Percentiles rank a stretch among this genome's conserved stretches.
phyloP scores from a whole-genome alignment of 2,797 vertebrate genomes.

The Paramormyrops hopkinsi region DNA sequence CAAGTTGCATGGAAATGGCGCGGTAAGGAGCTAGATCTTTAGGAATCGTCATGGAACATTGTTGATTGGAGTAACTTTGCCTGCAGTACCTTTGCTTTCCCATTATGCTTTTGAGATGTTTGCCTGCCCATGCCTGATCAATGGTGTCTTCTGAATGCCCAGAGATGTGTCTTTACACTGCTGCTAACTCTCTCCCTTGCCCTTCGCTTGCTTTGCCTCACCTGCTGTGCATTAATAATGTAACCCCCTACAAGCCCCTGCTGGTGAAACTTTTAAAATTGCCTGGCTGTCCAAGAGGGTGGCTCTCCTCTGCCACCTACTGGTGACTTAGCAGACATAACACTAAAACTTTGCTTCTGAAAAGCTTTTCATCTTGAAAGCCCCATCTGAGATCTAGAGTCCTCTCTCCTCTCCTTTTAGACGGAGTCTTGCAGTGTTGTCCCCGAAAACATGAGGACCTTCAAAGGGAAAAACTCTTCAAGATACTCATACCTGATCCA shows the following conservation, averaged over 20 bases:
- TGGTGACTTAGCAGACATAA: not conserved
- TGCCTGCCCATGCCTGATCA: not conserved
- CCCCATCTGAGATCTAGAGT: not conserved
- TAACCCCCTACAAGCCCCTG: not conserved
- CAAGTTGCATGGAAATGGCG: constrained; percentile 50
- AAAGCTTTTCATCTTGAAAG: not conserved
- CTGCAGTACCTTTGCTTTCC: not conserved
- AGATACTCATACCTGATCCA: constrained; percentile 65
- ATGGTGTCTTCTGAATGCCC: not conserved
- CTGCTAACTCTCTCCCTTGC: not conserved
- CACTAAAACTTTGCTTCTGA: not conserved
- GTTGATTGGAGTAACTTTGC: not conserved
- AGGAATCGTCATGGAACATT: not conserved
- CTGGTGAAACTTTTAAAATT: not conserved
- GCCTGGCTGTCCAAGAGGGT: not conserved
- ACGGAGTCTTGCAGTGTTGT: constrained; percentile 57
- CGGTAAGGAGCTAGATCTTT: constrained; percentile 47
- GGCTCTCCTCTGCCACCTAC: not conserved
- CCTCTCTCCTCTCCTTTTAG: constrained; percentile 45
- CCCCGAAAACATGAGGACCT: constrained; percentile 58
- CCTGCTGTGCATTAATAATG: not conserved
- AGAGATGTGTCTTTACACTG: not conserved
- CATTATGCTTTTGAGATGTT: too few relatives aligned
- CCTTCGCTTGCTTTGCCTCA: not conserved
- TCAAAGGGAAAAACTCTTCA: constrained; percentile 58